Base-by-base conservation (phyloP, 2,797 vertebrate species). In the Manis javanica region DNA sequence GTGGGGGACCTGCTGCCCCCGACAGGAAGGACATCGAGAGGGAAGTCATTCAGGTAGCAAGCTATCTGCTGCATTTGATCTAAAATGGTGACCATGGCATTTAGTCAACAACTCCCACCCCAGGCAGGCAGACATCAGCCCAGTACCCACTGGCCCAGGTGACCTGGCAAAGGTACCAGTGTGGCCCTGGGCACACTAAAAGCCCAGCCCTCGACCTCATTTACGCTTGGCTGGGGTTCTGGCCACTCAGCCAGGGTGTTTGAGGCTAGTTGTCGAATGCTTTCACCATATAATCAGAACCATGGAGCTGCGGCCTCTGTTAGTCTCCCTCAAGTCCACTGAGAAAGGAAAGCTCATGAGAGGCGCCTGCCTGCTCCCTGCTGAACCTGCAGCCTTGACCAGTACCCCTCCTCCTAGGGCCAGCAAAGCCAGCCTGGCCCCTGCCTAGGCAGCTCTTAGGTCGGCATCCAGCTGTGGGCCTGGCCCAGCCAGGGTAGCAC, bases 251-350 rank as follows among this genome's bases (percentile, higher is more conserved):
- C 66, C 93, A 71, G 69, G 39, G 5, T 9, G 3, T 81, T 95
- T 10, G 55, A 91, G 51, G 61, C 78, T 26, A 61, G 61, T 37
- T 57, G 21, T n/a, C 92, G 87, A 87, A 96, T 81, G 72, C 75
- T 88, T 1, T 87, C 86, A 49, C 49, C 39, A 46, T 69, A 66
- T 91, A 97, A 96, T 83, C 71, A 1, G 14, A 96, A 90, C 82
- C 16, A 24, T 18, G 4, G 55, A 63, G 34, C 66, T 46, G 7
- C 11, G 19, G 34, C 46, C 21, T 95, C 59, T n/a, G 51, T 57
- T 9, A 49, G 34, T 79, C 74, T 46, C 29, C 18, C 57, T 84
- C 42, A 78, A 64, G n/a, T 34, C 13, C 37, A 61, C 13, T 53
- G 19, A 89, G 34, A 97, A 93, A 83, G 15, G 74, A 78, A 86